Evolutionary conservation across 2,797 vertebrate genomes (phyloP).

Genomic region (Falco biarmicus): DNA sequence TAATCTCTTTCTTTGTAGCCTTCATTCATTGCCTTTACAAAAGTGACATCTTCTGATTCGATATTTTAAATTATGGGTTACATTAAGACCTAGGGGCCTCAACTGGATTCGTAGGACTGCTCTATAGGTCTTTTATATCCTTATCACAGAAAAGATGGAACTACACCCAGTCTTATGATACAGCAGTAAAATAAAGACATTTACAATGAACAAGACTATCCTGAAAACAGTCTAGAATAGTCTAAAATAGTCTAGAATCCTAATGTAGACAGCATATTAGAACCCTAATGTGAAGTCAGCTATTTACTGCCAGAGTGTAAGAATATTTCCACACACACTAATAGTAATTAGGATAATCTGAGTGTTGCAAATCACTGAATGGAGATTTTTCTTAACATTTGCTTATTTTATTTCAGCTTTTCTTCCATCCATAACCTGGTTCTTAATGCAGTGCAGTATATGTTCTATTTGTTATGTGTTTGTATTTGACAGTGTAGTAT

Average conservation of each 20-base stretch:
- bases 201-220: neutral
- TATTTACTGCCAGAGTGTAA: neutral
- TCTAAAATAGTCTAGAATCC: neutral
- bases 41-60: neutral
- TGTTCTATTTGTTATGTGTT: neutral
- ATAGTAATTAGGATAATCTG: neutral
- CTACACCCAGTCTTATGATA: rapidly evolving
- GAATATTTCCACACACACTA: neutral
- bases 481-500: neutral
- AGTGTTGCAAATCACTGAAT: neutral
- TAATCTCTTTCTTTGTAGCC: neutral
- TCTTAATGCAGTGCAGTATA: neutral
- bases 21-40: neutral
- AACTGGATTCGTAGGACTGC: neutral
- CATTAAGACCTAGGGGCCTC: neutral
- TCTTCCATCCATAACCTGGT: neutral
- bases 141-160: neutral
- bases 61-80: neutral
- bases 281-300: neutral
- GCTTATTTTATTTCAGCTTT: neutral
- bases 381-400: neutral
- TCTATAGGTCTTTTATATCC: neutral
- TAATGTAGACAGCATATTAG: neutral
- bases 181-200: neutral
- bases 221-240: neutral